Percentiles rank a stretch among this genome's conserved stretches.
phyloP scores from a whole-genome alignment of 2,797 vertebrate genomes.

The Paguma larvata region DNA sequence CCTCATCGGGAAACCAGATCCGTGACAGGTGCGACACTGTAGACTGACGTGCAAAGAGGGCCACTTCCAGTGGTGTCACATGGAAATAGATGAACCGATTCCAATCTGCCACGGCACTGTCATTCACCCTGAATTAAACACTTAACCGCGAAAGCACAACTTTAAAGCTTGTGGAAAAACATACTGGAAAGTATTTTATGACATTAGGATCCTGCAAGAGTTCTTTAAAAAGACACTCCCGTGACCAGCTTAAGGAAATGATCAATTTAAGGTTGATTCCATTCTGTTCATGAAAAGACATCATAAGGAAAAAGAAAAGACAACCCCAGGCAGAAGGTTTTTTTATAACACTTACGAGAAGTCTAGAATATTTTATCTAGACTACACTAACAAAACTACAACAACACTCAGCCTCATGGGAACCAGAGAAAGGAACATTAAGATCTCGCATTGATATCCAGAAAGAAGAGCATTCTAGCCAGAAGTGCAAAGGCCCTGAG shows the following conservation, averaged over 20 bases:
- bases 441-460: not conserved
- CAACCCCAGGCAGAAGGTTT: not conserved
- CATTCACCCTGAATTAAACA: not conserved
- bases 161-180: not conserved
- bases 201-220: not conserved
- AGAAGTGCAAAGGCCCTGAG: not conserved
- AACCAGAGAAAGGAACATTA: not conserved
- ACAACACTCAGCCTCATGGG: not conserved
- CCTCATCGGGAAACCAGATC: not conserved
- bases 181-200: not conserved
- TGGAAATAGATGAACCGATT: not conserved
- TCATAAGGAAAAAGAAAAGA: not conserved
- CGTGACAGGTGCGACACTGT: too few species aligned
- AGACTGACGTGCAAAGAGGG: not conserved
- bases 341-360: not conserved
- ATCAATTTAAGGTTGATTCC: not conserved
- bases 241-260: not conserved
- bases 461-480: not conserved
- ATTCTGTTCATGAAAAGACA: not conserved
- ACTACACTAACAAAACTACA: not conserved
- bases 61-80: rapidly evolving
- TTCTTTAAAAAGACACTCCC: not conserved
- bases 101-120: not conserved
- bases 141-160: not conserved
- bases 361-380: not conserved